A percentile compares a stretch with the other conserved stretches of the same genome.
These are phyloP conservation scores for Diorhabda sublineata DNA, from an alignment of 1,140 invertebrate species.

Conservation along the genomic window DNA sequence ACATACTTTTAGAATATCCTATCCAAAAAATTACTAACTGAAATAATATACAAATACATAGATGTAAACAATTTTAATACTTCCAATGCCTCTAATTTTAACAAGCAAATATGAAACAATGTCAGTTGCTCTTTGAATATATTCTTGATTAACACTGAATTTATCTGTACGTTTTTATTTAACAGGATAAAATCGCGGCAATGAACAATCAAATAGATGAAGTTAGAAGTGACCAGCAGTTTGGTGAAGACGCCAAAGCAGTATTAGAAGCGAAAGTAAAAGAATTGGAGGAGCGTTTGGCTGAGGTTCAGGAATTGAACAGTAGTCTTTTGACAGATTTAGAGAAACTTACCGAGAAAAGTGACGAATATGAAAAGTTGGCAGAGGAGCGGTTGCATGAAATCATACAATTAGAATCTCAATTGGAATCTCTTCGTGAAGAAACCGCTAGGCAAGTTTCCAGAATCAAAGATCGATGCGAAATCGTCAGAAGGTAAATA, in stretches of 20 bases:
- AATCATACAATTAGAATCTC: slow-evolving; percentile 57
- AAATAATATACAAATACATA: too few relatives aligned
- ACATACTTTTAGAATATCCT: too few relatives aligned
- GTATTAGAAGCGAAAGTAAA: slow-evolving; percentile 43
- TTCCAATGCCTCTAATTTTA: too few relatives aligned
- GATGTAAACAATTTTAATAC: too few relatives aligned
- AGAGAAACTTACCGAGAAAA: slow-evolving; percentile 39
- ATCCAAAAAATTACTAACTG: too few relatives aligned
- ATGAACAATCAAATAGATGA: slow-evolving; percentile 47
- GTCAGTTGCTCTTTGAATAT: too few relatives aligned
- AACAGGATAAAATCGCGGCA: slow-evolving; percentile 50
- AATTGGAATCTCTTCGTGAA: slow-evolving; percentile 63
- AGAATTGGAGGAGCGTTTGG: slow-evolving; percentile 46
- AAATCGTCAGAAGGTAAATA: slow-evolving; percentile 51
- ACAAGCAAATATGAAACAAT: too few relatives aligned
- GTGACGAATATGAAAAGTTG: slow-evolving; percentile 53
- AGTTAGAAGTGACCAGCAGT: slow-evolving; percentile 33
- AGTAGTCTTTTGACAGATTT: slow-evolving; percentile 49
- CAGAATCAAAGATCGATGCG: slow-evolving; percentile 51
- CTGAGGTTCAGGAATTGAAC: slow-evolving; percentile 51
- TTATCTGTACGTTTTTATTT: neutral
- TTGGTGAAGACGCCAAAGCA: slow-evolving; percentile 45
- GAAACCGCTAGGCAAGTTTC: slow-evolving; percentile 67
- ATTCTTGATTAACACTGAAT: too few relatives aligned
- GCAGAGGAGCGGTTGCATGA: slow-evolving; percentile 55